Conservation (phyloP, 2,797 vertebrate species). For the Oryzias dopingdopingensis region DNA sequence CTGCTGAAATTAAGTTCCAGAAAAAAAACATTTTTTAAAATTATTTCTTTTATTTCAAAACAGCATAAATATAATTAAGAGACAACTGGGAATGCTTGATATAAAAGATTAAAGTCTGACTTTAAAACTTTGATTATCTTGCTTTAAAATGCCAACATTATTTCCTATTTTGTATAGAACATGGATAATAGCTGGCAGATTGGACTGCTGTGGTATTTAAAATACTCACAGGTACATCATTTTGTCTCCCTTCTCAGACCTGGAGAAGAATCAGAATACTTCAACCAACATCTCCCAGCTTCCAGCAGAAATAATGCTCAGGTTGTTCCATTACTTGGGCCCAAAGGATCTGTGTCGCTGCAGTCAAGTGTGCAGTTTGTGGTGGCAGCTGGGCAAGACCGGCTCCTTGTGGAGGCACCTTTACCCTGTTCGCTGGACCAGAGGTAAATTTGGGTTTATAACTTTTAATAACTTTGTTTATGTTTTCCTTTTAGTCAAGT, state of each 20-base stretch:
- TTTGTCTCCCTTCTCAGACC: conserved; percentile 61
- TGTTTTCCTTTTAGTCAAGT: not conserved
- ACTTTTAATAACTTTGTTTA: not conserved
- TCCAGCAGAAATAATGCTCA: conserved; percentile 92
- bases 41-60: no score
- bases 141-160: no score
- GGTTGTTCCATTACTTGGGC: conserved; percentile 88
- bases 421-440: conserved; percentile 93
- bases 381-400: conserved; percentile 88
- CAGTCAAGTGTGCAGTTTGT: conserved; percentile 89
- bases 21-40: no score
- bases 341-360: conserved; percentile 92
- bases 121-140: no score
- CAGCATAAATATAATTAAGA: no score
- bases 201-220: no score
- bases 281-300: conserved; percentile 84
- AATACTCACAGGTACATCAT: not conserved
- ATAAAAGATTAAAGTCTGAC: no score
- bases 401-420: conserved; percentile 96
- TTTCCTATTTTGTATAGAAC: no score
- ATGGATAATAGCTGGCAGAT: no score
- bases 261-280: conserved; percentile 75
- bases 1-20: no score
- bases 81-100: no score
- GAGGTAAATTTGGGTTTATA: conserved; percentile 77